Base-by-base conservation (phyloP, 2,888 invertebrate genomes). In the Litoditis marina region DNA sequence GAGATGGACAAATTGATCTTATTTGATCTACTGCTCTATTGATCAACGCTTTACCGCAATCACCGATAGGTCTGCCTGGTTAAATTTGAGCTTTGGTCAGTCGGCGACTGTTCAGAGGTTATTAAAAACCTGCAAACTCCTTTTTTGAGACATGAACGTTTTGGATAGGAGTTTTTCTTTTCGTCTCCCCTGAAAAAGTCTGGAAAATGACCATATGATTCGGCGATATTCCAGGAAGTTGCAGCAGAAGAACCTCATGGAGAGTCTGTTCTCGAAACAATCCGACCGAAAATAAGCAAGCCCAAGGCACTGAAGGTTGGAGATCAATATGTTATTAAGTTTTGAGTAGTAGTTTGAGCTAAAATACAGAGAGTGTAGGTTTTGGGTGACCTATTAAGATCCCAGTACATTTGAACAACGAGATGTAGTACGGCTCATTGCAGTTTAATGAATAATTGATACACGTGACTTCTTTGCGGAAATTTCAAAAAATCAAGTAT, bases 291-390 rank as follows among this genome's bases (percentile, higher is more conserved):
- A 47, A 51, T 68, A 27, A 51, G 50, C 36, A 73, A 73, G 39
- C 74, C 74, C 32, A 74, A 75, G 53, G 57, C 58, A 32, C 64
- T 68, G 47, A 74, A 76, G 62, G 62, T 62, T 22, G 13, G n/a
- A 39, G n/a, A 39, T 11, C 39, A 11, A 39, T n/a, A n/a, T n/a
- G n/a, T n/a, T n/a, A n/a, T n/a, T n/a, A n/a, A n/a, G n/a, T n/a
- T n/a, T n/a, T n/a, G 39, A 13, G 39, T 11, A 13, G n/a, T 39
- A 39, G 11, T 39, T 39, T 39, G 11, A 39, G 39, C 39, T 39
- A 39, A 13, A 13, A 39, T 39, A 39, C 11, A n/a, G n/a, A n/a
- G n/a, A n/a, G n/a, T n/a, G n/a, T n/a, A n/a, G n/a, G n/a, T n/a
- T n/a, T n/a, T n/a, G n/a, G n/a, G n/a, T n/a, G n/a, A n/a, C n/a